These are phyloP conservation scores for Drosophila parthenogenetica DNA, from an alignment of 2,888 invertebrate species.

Conservation along the genomic window DNA sequence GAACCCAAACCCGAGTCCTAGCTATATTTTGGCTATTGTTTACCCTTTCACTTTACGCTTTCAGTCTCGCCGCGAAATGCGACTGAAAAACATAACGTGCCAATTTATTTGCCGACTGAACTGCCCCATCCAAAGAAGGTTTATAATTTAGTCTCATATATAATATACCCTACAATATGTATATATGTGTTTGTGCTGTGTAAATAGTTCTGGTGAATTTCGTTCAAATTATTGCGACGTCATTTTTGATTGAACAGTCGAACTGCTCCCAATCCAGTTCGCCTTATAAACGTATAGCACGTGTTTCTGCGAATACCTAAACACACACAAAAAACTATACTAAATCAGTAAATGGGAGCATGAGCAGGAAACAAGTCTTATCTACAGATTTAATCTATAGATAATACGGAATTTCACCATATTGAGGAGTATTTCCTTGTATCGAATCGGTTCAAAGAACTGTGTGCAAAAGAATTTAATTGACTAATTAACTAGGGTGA, in stretches of 20 bases:
- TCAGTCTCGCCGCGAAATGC: constrained; percentile 52
- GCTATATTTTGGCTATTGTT: constrained; percentile 11
- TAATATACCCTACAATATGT: constrained; percentile 9
- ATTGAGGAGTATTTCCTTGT: constrained; percentile 7
- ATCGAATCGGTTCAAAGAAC: constrained; percentile 17
- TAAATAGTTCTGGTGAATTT: constrained; percentile 22
- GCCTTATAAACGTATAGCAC: constrained; percentile 17
- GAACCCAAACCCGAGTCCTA: neutral
- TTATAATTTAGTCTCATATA: constrained; percentile 17
- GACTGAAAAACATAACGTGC: constrained; percentile 60
- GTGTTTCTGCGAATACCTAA: constrained; percentile 13
- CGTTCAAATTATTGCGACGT: constrained; percentile 21
- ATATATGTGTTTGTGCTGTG: constrained; percentile 1
- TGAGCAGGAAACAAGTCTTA: constrained; percentile 5
- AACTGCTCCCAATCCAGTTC: neutral
- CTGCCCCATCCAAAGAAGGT: constrained; percentile 56
- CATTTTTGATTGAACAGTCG: constrained; percentile 3
- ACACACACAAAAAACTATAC: neutral
- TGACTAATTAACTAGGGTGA: neutral
- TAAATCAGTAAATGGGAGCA: constrained; percentile 1
- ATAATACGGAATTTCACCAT: constrained; percentile 22
- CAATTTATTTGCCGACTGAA: constrained; percentile 69
- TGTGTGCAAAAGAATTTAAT: neutral
- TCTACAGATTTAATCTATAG: constrained; percentile 8
- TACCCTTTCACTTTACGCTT: neutral